These are phyloP conservation scores for Rhynchophorus ferrugineus DNA, from an alignment of 1,140 invertebrate genomes.

Conservation along the genomic window DNA sequence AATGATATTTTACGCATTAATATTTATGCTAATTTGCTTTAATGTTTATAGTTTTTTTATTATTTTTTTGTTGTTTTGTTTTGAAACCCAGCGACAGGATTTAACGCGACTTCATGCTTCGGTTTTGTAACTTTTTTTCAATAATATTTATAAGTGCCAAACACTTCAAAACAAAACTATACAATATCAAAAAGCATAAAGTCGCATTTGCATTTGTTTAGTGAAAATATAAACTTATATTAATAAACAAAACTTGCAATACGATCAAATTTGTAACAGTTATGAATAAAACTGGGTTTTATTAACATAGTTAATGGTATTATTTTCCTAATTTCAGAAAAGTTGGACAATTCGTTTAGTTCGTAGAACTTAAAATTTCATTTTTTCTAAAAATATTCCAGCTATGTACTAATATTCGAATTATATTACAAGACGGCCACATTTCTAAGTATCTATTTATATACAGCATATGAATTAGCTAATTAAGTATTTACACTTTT, in stretches of 20 bases:
- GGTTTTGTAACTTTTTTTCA: not conserved
- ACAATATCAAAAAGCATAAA: constrained; percentile 1
- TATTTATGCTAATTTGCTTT: constrained; percentile 6
- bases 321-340: too few species aligned
- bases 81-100: not conserved
- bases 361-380: too few species aligned
- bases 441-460: too few species aligned
- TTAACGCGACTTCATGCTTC: constrained; percentile 2
- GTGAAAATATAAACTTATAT: not conserved
- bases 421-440: too few species aligned
- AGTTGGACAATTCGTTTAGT: too few species aligned
- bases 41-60: not conserved
- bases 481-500: too few species aligned
- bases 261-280: constrained; percentile 5
- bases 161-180: not conserved
- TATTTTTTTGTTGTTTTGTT: not conserved
- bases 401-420: too few species aligned
- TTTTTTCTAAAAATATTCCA: too few species aligned
- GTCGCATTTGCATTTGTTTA: not conserved
- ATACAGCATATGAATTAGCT: too few species aligned
- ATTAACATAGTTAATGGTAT: constrained; percentile 4
- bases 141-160: not conserved
- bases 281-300: constrained; percentile 6
- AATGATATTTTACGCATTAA: constrained; percentile 4
- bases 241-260: not conserved